A percentile compares a stretch with the other conserved stretches of the same genome.
Evolutionary conservation across 2,113 vertebrate species (phyloP).

Genomic region (Hystrix brachyura): DNA sequence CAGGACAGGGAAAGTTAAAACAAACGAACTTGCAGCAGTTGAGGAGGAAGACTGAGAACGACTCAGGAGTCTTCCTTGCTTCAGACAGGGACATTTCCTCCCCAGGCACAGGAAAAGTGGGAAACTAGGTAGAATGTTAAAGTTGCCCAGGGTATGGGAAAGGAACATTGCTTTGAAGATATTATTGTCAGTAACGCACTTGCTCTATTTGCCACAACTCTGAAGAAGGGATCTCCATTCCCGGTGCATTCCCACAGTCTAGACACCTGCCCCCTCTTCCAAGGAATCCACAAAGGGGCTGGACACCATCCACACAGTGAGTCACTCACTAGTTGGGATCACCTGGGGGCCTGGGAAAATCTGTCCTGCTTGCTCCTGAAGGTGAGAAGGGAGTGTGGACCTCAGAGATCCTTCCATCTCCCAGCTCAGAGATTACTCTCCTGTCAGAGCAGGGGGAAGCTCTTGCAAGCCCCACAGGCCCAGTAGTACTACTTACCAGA

Average conservation of each 20-base stretch:
- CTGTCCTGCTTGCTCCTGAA: background rate
- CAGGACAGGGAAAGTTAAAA: constrained; percentile 49
- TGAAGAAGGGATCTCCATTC: background rate
- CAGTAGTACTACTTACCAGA: constrained; percentile 69
- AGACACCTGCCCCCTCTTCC: background rate
- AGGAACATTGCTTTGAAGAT: background rate
- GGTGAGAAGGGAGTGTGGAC: background rate
- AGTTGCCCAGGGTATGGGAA: background rate
- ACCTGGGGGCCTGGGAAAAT: background rate
- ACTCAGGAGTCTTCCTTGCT: background rate
- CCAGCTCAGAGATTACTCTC: background rate
- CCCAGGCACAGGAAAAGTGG: background rate
- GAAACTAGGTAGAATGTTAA: background rate
- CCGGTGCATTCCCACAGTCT: background rate
- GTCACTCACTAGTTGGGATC: background rate
- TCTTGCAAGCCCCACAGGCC: constrained; percentile 63
- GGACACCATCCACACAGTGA: background rate
- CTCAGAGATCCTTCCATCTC: background rate
- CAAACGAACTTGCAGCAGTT: constrained; percentile 40
- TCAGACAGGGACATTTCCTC: constrained; percentile 7
- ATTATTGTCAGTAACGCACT: background rate
- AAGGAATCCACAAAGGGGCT: background rate
- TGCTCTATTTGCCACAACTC: background rate
- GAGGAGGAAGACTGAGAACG: background rate
- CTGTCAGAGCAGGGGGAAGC: constrained; percentile 39